Evolutionary conservation across 2,113 vertebrate species (phyloP), one percentile per base, ranked within the genome.

Genomic region (Cranoglanis bouderius): DNA sequence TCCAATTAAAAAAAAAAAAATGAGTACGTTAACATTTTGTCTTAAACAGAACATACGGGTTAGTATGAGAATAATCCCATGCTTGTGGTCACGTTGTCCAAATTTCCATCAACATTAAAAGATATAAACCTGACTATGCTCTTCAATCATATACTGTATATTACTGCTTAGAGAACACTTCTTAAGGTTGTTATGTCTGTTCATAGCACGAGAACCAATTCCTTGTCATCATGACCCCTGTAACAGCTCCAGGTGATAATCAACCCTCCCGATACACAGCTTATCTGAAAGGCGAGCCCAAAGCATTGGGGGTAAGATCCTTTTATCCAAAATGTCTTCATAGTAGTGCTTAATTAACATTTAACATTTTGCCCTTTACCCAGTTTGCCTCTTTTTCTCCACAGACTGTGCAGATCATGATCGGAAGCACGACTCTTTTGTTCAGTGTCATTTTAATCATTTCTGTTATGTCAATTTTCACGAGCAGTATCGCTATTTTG

Each of bases 401-500:
- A 80, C n/a, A 80, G 77, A 80, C 1, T 16, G 46, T 53, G 29
- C 77, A 80, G 77, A 80, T 80, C 29, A 18, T 80, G 77, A 80
- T 53, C 49, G 49, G 77, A n/a, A 0, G 8, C 49, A 32, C 19
- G 6, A 80, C n/a, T 53, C 8, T 80, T 16, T 8, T 80, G 29
- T 80, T 80, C 3, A 49, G 77, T 3, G 9, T 53, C 6, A 2
- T 80, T 80, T 80, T 80, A 32, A 32, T 16, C 2, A 0, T 0
- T 8, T 1, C 6, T 80, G 0, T 19, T 1, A 4, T 14, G 0
- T 2, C 16, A 3, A 4, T 0, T 0, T 9, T 18, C 29, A 19
- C 51, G 46, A 80, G 46, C 32, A 46, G 77, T 16, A 80, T 80
- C 6, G 3, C 46, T 51, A 5, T 80, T 26, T 80, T 26, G 75